Evolutionary conservation across 2,888 invertebrate species (phyloP).

Genomic region (Trisateles emortualis): DNA sequence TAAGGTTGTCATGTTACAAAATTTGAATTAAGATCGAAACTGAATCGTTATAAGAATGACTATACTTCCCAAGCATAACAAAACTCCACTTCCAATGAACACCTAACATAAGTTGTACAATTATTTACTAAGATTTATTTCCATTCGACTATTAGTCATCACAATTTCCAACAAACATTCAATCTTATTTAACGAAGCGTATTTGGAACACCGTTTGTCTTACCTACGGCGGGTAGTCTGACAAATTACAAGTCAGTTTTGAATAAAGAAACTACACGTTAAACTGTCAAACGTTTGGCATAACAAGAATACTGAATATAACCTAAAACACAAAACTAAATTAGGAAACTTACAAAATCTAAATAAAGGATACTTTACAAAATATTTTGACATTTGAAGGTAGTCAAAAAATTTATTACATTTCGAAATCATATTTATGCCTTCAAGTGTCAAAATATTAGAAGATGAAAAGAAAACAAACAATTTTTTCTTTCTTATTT

Average conservation of each 20-base stretch:
- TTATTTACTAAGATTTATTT: slow-evolving; percentile 15
- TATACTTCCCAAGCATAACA: not conserved
- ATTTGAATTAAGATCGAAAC: no score
- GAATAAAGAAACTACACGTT: slow-evolving; percentile 18
- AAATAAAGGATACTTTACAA: no score
- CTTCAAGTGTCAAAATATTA: no score
- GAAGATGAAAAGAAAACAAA: no score
- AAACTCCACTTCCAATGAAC: not conserved
- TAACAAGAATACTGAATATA: not conserved
- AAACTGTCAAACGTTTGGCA: slow-evolving; percentile 5
- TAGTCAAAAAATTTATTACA: no score
- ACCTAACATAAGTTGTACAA: slow-evolving; percentile 1
- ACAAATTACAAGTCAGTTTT: slow-evolving; percentile 26
- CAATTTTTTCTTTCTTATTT: no score
- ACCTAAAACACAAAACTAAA: slow-evolving; percentile 11
- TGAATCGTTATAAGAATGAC: no score
- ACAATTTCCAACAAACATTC: slow-evolving; percentile 30
- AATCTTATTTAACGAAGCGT: slow-evolving; percentile 32
- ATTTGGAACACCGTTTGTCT: slow-evolving; percentile 32
- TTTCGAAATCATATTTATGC: no score
- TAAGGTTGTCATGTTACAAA: no score
- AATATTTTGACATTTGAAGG: no score
- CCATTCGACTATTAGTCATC: slow-evolving; percentile 19
- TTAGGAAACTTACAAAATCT: slow-evolving; percentile 3
- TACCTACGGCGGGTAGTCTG: slow-evolving; percentile 11